Evolutionary conservation across 2,113 vertebrate species (phyloP).

Genomic region (Strix uralensis): DNA sequence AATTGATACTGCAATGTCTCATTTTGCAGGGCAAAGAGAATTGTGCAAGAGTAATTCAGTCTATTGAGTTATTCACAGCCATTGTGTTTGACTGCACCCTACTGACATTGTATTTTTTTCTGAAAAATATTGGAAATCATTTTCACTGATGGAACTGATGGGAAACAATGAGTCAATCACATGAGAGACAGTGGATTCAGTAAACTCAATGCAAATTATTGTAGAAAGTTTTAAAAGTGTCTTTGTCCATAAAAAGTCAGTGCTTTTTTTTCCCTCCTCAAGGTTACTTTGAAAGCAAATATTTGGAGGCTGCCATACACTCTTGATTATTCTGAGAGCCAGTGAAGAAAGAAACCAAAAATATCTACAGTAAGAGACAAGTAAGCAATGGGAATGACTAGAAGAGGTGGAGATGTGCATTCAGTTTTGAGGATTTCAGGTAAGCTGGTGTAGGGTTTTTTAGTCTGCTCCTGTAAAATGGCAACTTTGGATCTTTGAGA

Average conservation of each 20-base stretch:
- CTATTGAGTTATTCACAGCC: constrained; percentile 22
- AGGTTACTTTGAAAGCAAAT: not conserved
- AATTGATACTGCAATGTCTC: constrained; percentile 3
- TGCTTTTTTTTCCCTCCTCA: not conserved
- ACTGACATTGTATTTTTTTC: not conserved
- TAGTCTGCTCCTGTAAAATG: not conserved
- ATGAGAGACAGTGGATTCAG: not conserved
- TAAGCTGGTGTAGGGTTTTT: not conserved
- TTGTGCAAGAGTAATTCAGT: not conserved
- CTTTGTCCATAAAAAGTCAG: not conserved
- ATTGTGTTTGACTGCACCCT: not conserved
- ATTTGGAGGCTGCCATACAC: not conserved
- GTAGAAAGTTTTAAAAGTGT: constrained; percentile 21
- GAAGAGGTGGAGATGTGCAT: not conserved
- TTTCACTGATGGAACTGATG: constrained; percentile 31
- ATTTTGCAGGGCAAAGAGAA: not conserved
- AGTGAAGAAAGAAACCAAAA: not conserved
- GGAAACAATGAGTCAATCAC: constrained; percentile 35
- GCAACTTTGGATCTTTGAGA: not conserved
- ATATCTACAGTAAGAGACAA: not conserved
- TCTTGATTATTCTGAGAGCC: not conserved
- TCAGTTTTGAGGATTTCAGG: not conserved
- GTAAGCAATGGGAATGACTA: not conserved
- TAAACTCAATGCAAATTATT: constrained; percentile 33
- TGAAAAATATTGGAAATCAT: constrained; percentile 56